Evolutionary conservation across 2,797 vertebrate genomes (phyloP).

Genomic region (Silurus aristotelis): DNA sequence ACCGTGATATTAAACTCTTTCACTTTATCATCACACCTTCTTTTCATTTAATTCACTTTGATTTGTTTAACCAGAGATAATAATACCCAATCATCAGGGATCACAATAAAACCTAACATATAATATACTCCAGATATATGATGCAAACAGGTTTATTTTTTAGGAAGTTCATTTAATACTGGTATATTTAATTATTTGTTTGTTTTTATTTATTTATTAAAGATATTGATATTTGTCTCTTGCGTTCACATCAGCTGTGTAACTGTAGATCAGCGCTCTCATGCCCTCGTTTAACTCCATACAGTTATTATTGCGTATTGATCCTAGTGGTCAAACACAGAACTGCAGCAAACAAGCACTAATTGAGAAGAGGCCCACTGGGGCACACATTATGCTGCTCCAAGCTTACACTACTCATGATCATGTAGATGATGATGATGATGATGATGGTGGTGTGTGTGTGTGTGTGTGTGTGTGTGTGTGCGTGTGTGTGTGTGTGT

Average conservation of each 20-base stretch:
- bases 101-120: background rate
- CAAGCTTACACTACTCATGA: background rate
- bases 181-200: constrained; percentile 3
- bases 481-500: too few species aligned
- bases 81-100: background rate
- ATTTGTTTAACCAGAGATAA: background rate
- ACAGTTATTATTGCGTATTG: background rate
- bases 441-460: too few species aligned
- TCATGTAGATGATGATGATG: too few species aligned
- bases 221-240: background rate
- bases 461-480: too few species aligned
- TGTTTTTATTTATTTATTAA: background rate
- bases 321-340: background rate
- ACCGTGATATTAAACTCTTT: background rate
- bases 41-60: background rate
- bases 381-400: background rate
- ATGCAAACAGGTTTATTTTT: too few species aligned
- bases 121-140: background rate
- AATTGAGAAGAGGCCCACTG: background rate
- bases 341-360: background rate
- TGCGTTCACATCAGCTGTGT: background rate
- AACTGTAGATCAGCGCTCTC: background rate
- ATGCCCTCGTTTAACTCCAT: background rate
- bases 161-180: too few species aligned
- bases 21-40: background rate